Percentiles rank a stretch among this genome's conserved stretches.
Evolutionary conservation across 2,113 vertebrate genomes (phyloP).

Genomic region (Brachyhypopomus gauderio): DNA sequence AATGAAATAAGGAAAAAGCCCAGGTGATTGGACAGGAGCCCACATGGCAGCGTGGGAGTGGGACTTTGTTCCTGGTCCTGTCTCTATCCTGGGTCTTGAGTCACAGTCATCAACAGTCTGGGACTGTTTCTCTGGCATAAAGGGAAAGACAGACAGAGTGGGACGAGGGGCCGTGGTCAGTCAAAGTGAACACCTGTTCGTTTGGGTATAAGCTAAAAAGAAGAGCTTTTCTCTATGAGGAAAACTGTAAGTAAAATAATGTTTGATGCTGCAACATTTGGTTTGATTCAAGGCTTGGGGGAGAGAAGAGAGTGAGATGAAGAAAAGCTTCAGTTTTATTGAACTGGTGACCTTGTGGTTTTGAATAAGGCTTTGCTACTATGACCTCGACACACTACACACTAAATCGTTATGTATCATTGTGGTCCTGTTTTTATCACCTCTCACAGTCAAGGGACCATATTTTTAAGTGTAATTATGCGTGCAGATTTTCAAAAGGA

Average conservation of each 20-base stretch:
- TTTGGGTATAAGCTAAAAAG: not conserved
- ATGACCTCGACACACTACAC: no score
- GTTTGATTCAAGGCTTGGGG: not conserved
- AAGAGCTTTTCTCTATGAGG: not conserved
- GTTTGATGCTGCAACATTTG: no score
- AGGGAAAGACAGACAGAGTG: conserved; percentile 4
- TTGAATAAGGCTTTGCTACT: not conserved
- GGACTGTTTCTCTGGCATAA: not conserved
- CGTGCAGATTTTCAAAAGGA: no score
- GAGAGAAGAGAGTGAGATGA: not conserved
- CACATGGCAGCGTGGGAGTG: not conserved
- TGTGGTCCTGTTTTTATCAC: no score
- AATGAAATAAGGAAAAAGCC: not conserved
- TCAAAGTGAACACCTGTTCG: no score
- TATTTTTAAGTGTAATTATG: no score
- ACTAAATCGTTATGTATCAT: not conserved
- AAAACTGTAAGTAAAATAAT: no score
- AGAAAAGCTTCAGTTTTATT: not conserved
- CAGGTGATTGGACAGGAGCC: not conserved
- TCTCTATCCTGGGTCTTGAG: not conserved
- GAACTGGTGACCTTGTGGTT: not conserved
- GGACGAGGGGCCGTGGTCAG: not conserved
- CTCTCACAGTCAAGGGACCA: no score
- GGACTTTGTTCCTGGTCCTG: not conserved
- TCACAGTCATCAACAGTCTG: not conserved